Base-by-base conservation (phyloP, 2,113 vertebrate species). In the Apodemus speciosus region DNA sequence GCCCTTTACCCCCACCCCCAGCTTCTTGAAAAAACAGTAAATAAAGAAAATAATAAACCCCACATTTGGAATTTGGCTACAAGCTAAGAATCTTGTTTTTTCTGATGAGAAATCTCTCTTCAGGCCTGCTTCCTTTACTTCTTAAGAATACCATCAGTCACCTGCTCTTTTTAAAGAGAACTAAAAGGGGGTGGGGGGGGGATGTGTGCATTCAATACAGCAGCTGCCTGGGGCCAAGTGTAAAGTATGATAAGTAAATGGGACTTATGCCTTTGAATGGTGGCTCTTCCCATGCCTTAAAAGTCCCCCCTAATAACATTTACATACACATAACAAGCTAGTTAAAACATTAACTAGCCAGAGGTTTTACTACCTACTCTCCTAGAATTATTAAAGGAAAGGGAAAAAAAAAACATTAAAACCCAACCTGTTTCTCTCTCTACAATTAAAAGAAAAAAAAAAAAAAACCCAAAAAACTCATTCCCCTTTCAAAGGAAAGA, bases 101-200 rank as follows among this genome's bases (percentile, higher is more conserved):
- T 89, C 56, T 73, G 25, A 11, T 66, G 40, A 91, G 27, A 96
- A 96, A 81, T 40, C 14, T 43, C 77, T 53, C 81, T 92, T 87
- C 92, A 89, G 58, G 87, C 15, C 60, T 84, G 25, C 30, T 90
- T 62, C 9, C 62, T 40, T 86, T 83, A 53, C 38, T 89, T 94
- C 89, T 49, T 84, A 92, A 58, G 11, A n/a, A 76, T 35, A 58
- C 13, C 0, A 13, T 62, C 27, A 73, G n/a, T 73, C 35, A 64
- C 32, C 38, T 86, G 68, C 32, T 71, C 69, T 90, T 94, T 80
- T 85, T n/a, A 81, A 94, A 89, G 25, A 94, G 64, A 72, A 90
- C 64, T 43, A 60, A 83, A 88, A 49, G 77, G 10, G 58, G 84
- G n/a, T n/a, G n/a, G 43, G 43, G 43, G 43, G 43, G 43, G 76